Base-by-base conservation (phyloP, 2,888 invertebrate species). In the Hydroisotoma schaefferi region DNA sequence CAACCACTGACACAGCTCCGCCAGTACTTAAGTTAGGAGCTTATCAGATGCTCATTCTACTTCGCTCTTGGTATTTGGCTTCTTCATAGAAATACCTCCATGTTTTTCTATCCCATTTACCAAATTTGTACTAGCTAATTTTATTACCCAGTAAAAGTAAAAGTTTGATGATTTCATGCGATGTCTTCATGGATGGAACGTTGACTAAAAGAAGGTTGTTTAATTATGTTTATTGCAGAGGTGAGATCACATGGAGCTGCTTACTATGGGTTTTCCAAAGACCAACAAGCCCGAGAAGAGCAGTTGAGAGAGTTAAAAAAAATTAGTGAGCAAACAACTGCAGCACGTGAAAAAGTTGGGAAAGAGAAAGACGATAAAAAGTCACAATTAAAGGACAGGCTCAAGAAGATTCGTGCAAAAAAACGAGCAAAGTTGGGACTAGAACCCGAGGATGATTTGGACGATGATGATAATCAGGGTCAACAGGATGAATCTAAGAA, bases 181-280 rank as follows among this genome's bases (percentile, higher is more conserved):
- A n/a, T n/a, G n/a, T n/a, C n/a, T n/a, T n/a, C n/a, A n/a, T n/a
- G n/a, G n/a, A n/a, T n/a, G n/a, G n/a, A n/a, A n/a, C n/a, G n/a
- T n/a, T n/a, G n/a, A n/a, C n/a, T n/a, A n/a, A n/a, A n/a, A n/a
- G n/a, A n/a, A n/a, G n/a, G 33, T 33, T 28, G 28, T 49, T 18
- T 28, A n/a, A 3, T 23, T 18, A 23, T 47, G 5, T 23, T 23
- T 5, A 47, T 47, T 26, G 27, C 29, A 49, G 95, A 97, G 84
- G 90, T 94, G 0, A 83, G 95, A 63, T 83, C 86, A 12, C 94
- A 95, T 75, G 97, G 95, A 74, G 92, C 92, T 20, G 91, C 90
- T 4, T 97, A 91, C 78, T 95, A 87, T 78, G 84, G 87, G 23
- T 94, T 97, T 77, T 90, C 94, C 15, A 88, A 87, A 46, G 89